Conservation (phyloP, 2,797 vertebrate genomes). For the Mus caroli region DNA sequence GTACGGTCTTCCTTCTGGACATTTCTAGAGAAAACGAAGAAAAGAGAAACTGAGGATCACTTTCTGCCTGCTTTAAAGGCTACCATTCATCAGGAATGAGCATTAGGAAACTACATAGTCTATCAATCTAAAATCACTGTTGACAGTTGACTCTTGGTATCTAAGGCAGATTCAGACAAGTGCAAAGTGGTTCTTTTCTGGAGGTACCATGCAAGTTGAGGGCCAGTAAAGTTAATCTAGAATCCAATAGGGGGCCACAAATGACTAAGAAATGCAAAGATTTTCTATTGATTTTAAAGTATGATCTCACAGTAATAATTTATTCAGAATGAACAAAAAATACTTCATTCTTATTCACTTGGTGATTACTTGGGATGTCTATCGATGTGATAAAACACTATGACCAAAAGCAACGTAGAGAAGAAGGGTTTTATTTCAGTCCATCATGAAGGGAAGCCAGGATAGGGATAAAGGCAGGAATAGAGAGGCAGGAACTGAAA, state of each 20-base stretch:
- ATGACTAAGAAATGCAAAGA: not conserved
- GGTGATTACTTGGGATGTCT: not conserved
- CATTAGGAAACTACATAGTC: not conserved
- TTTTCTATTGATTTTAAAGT: not conserved
- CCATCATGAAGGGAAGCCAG: not conserved
- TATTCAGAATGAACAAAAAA: not conserved
- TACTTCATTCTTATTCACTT: not conserved
- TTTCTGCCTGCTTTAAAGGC: not conserved
- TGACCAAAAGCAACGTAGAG: not conserved
- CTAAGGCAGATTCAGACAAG: not conserved
- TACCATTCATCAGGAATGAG: not conserved
- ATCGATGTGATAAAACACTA: not conserved
- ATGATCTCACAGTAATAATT: not conserved
- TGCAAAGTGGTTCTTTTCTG: not conserved
- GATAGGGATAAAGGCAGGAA: not conserved
- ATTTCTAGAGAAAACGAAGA: slow-evolving; percentile 89
- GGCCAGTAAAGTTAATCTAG: not conserved
- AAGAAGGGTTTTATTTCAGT: no score
- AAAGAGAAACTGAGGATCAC: slow-evolving; percentile 15
- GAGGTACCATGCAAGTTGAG: not conserved
- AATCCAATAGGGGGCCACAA: not conserved
- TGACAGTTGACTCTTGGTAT: not conserved
- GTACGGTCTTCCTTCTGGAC: slow-evolving; percentile 98
- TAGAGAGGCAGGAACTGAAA: not conserved
- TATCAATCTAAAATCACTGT: not conserved